Percentiles rank a stretch among this genome's conserved stretches.
phyloP scores from a whole-genome alignment of 2,888 invertebrate species.

The Tridacna gigas region DNA sequence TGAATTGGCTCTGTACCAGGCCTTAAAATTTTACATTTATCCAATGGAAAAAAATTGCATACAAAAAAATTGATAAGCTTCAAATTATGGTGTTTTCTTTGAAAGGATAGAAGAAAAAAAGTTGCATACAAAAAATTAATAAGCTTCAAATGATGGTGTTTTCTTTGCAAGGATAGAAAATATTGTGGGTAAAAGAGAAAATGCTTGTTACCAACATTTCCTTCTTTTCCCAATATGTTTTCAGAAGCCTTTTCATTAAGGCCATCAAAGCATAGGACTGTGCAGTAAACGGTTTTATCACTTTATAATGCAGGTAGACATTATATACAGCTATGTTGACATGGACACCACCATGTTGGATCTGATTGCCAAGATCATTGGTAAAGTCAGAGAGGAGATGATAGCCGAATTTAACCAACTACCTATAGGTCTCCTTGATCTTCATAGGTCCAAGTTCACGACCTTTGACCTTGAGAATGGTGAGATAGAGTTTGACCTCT shows the following conservation, averaged over 20 bases:
- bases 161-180: too few relatives aligned
- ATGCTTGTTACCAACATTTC: background rate
- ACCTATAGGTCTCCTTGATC: conserved; percentile 71
- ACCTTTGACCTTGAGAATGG: conserved; percentile 80
- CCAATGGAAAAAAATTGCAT: too few relatives aligned
- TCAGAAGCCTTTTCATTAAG: background rate
- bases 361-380: conserved; percentile 56
- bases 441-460: conserved; percentile 77
- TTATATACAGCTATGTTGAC: conserved; percentile 74
- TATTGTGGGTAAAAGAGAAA: background rate
- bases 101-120: too few relatives aligned
- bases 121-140: too few relatives aligned
- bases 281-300: background rate
- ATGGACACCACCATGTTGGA: conserved; percentile 62
- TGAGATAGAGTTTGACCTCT: conserved; percentile 79
- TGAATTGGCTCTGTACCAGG: too few relatives aligned
- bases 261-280: too few relatives aligned
- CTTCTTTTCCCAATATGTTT: background rate
- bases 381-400: conserved; percentile 61
- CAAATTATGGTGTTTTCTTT: too few relatives aligned
- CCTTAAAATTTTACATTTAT: too few relatives aligned
- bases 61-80: too few relatives aligned
- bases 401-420: conserved; percentile 69
- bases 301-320: conserved; percentile 61
- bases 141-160: too few relatives aligned